Percentiles rank a stretch among this genome's conserved stretches.
Conservation (phyloP, 2,888 invertebrate genomes). For the Latrodectus hesperus region DNA sequence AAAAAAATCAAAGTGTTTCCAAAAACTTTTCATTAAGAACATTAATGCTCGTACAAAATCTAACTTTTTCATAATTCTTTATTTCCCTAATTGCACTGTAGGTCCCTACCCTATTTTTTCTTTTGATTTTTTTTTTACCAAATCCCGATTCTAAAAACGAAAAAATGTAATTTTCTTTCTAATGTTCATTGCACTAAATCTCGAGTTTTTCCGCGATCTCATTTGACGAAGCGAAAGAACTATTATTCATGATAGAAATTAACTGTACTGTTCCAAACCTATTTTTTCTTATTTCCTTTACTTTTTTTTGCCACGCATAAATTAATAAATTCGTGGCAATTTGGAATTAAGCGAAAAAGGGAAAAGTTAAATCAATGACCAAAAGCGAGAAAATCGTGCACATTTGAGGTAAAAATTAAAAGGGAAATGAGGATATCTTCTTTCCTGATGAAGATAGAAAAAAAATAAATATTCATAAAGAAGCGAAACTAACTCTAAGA, state of each 20-base stretch:
- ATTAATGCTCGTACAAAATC: neutral
- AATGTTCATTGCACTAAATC: conserved; percentile 9
- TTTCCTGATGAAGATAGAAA: neutral
- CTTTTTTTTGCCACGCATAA: neutral
- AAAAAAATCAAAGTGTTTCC: neutral
- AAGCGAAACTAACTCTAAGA: neutral
- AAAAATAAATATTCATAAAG: neutral
- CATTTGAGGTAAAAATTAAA: neutral
- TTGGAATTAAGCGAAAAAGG: neutral
- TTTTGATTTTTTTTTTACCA: neutral
- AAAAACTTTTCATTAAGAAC: neutral
- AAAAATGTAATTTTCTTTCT: conserved; percentile 14
- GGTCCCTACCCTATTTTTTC: neutral
- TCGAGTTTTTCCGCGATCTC: neutral
- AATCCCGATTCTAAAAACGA: neutral
- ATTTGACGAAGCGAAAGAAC: neutral
- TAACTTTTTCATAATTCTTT: neutral
- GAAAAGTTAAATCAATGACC: neutral
- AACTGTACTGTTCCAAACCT: neutral
- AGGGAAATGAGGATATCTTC: neutral
- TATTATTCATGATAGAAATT: conserved; percentile 1
- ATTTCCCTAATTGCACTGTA: neutral
- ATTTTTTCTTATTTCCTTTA: no score
- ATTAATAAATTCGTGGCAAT: conserved; percentile 4
- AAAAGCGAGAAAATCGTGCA: neutral